phyloP scores from a whole-genome alignment of 2,888 invertebrate species.

The Pardosa pseudoannulata region DNA sequence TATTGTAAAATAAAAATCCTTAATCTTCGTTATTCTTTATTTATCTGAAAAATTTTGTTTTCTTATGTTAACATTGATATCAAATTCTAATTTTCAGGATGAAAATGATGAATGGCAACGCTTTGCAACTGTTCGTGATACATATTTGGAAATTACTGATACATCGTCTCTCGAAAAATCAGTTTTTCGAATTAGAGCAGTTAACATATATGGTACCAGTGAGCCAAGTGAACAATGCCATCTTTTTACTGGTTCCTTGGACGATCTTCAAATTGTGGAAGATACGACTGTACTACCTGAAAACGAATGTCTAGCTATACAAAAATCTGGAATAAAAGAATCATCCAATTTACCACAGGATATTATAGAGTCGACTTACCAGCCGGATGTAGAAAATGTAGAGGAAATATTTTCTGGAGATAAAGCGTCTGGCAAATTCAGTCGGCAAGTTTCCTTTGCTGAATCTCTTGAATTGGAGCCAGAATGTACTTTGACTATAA shows the following conservation, averaged over 20 bases:
- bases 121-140: constrained; percentile 89
- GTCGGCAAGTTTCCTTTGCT: neutral
- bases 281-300: neutral
- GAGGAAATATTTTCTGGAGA: too few relatives aligned
- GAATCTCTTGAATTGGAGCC: neutral
- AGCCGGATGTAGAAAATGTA: too few relatives aligned
- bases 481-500: neutral
- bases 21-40: too few relatives aligned
- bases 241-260: too few relatives aligned
- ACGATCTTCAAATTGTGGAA: neutral
- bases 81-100: constrained; percentile 78
- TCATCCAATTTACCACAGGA: too few relatives aligned
- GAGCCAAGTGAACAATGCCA: constrained; percentile 82
- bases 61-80: too few relatives aligned
- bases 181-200: constrained; percentile 89
- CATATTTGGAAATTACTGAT: constrained; percentile 85
- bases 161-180: constrained; percentile 88
- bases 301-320: too few relatives aligned
- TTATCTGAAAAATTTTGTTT: too few relatives aligned
- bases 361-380: too few relatives aligned
- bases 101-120: constrained; percentile 96
- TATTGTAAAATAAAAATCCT: too few relatives aligned
- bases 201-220: constrained; percentile 89
- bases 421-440: too few relatives aligned
- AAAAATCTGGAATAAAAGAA: too few relatives aligned